Evolutionary conservation across 2,113 vertebrate species (phyloP).

Genomic region (Alligator mississippiensis): DNA sequence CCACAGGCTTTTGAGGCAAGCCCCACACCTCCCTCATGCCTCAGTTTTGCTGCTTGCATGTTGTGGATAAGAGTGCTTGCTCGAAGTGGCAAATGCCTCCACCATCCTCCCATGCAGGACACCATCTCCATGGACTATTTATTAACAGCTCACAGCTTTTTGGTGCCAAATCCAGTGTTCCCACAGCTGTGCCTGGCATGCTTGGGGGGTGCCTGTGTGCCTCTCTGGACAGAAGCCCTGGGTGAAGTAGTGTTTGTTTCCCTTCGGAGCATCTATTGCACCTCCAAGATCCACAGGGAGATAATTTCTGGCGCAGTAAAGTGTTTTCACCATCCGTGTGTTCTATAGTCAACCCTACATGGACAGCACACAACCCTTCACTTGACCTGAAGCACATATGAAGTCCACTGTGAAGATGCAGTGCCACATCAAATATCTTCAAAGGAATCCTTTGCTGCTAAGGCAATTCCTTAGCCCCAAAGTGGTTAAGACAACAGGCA

Average conservation of each 20-base stretch:
- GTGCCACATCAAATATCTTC: rapidly evolving
- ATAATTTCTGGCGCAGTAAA: no score
- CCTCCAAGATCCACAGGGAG: no score
- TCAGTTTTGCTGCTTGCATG: neutral
- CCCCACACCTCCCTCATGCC: neutral
- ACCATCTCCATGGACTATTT: neutral
- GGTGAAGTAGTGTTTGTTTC: no score
- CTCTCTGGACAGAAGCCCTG: neutral
- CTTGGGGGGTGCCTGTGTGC: neutral
- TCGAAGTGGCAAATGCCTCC: neutral
- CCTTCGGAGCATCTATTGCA: no score
- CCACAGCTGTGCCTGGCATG: neutral
- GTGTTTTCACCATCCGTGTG: rapidly evolving
- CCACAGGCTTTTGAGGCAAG: neutral
- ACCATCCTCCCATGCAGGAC: neutral
- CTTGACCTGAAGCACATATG: neutral
- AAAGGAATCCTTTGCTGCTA: rapidly evolving
- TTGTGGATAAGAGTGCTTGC: neutral
- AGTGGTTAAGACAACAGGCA: neutral
- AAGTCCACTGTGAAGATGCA: neutral
- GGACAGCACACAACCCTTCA: rapidly evolving
- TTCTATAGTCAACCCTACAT: rapidly evolving
- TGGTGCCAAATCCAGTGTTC: no score
- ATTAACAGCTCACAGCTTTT: no score
- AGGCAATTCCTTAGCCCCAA: neutral